Evolutionary conservation across 2,113 vertebrate species (phyloP), one percentile per base, ranked within the genome.

Genomic region (Smithornis capensis): DNA sequence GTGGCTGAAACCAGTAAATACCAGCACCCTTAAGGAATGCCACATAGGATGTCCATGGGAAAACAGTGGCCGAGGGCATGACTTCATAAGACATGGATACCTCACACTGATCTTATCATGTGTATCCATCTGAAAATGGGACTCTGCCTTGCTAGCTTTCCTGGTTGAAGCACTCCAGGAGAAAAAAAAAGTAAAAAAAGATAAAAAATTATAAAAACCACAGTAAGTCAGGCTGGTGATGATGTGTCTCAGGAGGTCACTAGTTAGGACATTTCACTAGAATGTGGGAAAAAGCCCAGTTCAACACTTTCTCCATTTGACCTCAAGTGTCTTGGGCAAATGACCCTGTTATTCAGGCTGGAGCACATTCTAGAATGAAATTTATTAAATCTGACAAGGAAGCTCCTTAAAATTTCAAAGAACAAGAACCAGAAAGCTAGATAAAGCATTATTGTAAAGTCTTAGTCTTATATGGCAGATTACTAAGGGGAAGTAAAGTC

Each of bases 21-120:
- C 14, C 65, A 82, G 74, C 60, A 49, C 18, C n/a, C 47, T 59
- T 25, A 53, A 64, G 56, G 29, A 98, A 60, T 1, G 2, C 23
- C 55, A 53, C 6, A 15, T 7, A 4, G 3, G 23, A 18, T 64
- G 35, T 31, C 67, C 45, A 14, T 44, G 37, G 57, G 44, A 59
- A 87, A 89, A 59, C 2, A 38, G 28, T 35, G 44, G 40, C 31
- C 2, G 5, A 59, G 25, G 19, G 15, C 18, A 12, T 15, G 71
- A 33, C 50, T 89, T 59, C 37, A 49, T 56, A 13, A 56, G 27
- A 38, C 7, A 15, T 5, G 9, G 42, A 14, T 67, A 14, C 22
- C 73, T 75, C 42, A 57, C n/a, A 40, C 4, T 0, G 1, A 9
- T 15, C 19, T 50, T 27, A 45, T 53, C 19, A 60, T 4, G 0